phyloP scores from a whole-genome alignment of 2,888 invertebrate species.

The Seira musarum region DNA sequence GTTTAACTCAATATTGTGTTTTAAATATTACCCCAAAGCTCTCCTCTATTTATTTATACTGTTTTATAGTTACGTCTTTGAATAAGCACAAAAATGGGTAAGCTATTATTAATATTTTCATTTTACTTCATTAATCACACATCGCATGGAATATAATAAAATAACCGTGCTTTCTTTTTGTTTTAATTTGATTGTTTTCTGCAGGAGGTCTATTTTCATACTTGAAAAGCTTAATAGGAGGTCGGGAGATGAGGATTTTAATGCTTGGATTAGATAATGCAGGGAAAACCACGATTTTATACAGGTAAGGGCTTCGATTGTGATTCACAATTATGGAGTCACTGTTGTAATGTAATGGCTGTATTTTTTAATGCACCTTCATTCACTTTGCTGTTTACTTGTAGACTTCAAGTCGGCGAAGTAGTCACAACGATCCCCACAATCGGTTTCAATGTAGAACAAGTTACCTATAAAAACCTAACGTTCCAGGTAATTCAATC shows the following conservation, averaged over 20 bases:
- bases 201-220: slow-evolving; percentile 96
- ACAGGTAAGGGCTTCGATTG: slow-evolving; percentile 76
- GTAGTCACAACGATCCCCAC: slow-evolving; percentile 98
- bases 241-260: slow-evolving; percentile 97
- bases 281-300: slow-evolving; percentile 99
- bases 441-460: slow-evolving; percentile 99
- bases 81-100: no score
- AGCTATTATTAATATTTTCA: not conserved
- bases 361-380: not conserved
- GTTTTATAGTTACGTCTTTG: no score
- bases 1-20: no score
- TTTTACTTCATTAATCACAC: no score
- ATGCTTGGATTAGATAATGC: slow-evolving; percentile 98
- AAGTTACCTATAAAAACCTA: slow-evolving; percentile 98
- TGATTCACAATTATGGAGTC: not conserved
- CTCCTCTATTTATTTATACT: no score
- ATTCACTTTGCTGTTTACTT: slow-evolving; percentile 64
- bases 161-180: not conserved
- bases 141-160: no score
- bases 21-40: no score
- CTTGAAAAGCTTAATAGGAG: slow-evolving; percentile 95
- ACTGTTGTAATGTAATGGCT: no score
- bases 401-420: slow-evolving; percentile 94
- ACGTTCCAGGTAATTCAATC: slow-evolving; percentile 87
- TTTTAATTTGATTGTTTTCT: no score